Base-by-base conservation (phyloP, 2,797 vertebrate species). In the Oreochromis mossambicus region DNA sequence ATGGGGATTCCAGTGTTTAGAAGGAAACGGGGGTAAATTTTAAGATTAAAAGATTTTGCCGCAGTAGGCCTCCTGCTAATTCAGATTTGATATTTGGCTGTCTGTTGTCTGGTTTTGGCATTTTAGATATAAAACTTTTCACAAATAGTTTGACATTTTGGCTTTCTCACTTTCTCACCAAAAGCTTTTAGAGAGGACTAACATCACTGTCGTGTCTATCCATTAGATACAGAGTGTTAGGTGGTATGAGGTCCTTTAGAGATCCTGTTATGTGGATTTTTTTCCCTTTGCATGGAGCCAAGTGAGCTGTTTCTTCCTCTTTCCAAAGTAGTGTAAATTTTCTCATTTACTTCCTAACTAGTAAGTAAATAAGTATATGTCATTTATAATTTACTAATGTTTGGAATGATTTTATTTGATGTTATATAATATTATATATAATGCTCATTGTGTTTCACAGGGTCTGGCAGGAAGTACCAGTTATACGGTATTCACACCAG, bases 401-500 rank as follows among this genome's bases (percentile, higher is more conserved):
- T 32, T 29, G 75, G 7, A 17, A 12, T 51, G 14, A 50, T 9
- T 78, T 7, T 26, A 48, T n/a, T 29, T n/a, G 41, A 7, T 54
- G 19, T 66, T 41, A 21, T 26, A 8, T 75, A 50, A 0, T 13
- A 75, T n/a, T 70, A 68, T 43, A 50, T 1, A 50, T n/a, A 8
- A 6, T 76, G 2, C 3, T 63, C 24, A 11, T 1, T 1, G 7
- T 83, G 17, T 88, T 86, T 92, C n/a, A 2, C 95, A 99, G 98
- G 98, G 11, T 97, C 96, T 0, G 97, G 97, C 24, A 96, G 97
- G 81, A 95, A 97, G 79, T 98, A 98, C 94, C 98, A 98, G 86
- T 82, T 96, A 43, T 98, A 94, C 0, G 97, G 98, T 0, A 95
- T 98, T 82, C 97, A 99, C 90, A 97, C 97, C 92, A 99, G 98